A percentile compares a stretch with the other conserved stretches of the same genome.
Conservation (phyloP, 2,888 invertebrate genomes). For the Dryobotodes eremita region DNA sequence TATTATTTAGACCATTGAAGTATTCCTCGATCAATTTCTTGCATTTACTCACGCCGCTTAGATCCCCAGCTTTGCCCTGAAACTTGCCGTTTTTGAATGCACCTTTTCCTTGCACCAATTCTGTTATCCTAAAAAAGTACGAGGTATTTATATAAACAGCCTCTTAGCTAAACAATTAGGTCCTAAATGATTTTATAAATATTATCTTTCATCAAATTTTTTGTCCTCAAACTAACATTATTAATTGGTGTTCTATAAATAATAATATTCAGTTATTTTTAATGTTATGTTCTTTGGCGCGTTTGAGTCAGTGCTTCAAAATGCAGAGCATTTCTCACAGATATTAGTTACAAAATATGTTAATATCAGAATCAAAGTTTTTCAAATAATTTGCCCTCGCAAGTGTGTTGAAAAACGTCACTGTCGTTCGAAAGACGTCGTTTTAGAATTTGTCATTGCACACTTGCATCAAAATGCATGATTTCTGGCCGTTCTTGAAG, state of each 20-base stretch:
- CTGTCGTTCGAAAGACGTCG: too few species aligned
- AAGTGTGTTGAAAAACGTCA: neutral
- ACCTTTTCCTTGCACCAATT: constrained; percentile 94
- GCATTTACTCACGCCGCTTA: constrained; percentile 92
- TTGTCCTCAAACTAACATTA: neutral
- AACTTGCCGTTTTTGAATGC: constrained; percentile 93
- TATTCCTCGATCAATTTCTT: constrained; percentile 91
- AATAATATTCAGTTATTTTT: neutral
- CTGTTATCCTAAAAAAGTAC: constrained; percentile 90
- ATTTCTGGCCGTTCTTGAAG: neutral
- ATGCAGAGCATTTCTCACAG: neutral
- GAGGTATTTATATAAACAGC: neutral
- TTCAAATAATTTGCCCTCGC: too few species aligned
- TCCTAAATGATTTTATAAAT: neutral
- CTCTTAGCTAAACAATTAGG: neutral
- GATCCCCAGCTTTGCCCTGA: constrained; percentile 94
- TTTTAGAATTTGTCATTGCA: neutral
- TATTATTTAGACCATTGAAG: constrained; percentile 80
- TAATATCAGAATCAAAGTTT: too few species aligned
- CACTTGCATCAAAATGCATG: neutral
- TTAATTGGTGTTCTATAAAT: neutral
- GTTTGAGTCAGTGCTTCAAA: neutral
- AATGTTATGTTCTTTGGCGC: neutral
- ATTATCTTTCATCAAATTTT: neutral
- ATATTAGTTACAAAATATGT: neutral